Evolutionary conservation across 2,888 invertebrate species (phyloP).

Genomic region (Diaphora mendica): DNA sequence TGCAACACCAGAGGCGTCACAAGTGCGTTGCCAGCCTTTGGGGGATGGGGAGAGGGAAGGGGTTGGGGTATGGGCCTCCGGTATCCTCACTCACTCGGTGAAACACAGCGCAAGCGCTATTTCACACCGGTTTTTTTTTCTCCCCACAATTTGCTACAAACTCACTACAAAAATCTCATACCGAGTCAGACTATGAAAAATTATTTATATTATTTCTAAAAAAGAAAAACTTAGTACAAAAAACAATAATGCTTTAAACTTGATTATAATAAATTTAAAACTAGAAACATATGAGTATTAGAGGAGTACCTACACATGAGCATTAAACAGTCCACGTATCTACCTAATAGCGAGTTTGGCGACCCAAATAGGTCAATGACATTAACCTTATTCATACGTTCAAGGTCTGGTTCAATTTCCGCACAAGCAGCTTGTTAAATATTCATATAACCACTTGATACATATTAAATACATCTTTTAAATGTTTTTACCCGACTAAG

Average conservation of each 20-base stretch:
- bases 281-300: not conserved
- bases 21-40: too few relatives aligned
- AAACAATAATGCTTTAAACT: not conserved
- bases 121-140: too few relatives aligned
- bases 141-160: too few relatives aligned
- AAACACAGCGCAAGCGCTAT: too few relatives aligned
- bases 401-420: constrained; percentile 28
- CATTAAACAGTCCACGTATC: not conserved
- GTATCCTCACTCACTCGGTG: too few relatives aligned
- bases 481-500: too few relatives aligned
- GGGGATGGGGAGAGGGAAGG: too few relatives aligned
- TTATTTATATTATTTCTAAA: too few relatives aligned
- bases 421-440: constrained; percentile 8
- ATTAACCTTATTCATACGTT: constrained; percentile 14
- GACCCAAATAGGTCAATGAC: constrained; percentile 30
- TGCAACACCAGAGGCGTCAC: too few relatives aligned
- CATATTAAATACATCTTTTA: constrained; percentile 3
- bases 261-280: not conserved
- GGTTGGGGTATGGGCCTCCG: too few relatives aligned
- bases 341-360: constrained; percentile 15
- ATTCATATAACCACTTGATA: constrained; percentile 10
- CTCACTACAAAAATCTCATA: too few relatives aligned
- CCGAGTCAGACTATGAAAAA: not conserved
- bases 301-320: not conserved
- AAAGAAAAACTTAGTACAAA: too few relatives aligned